Evolutionary conservation across 2,113 vertebrate genomes (phyloP), one percentile per base, ranked within the genome.

Genomic region (Mohoua ochrocephala): DNA sequence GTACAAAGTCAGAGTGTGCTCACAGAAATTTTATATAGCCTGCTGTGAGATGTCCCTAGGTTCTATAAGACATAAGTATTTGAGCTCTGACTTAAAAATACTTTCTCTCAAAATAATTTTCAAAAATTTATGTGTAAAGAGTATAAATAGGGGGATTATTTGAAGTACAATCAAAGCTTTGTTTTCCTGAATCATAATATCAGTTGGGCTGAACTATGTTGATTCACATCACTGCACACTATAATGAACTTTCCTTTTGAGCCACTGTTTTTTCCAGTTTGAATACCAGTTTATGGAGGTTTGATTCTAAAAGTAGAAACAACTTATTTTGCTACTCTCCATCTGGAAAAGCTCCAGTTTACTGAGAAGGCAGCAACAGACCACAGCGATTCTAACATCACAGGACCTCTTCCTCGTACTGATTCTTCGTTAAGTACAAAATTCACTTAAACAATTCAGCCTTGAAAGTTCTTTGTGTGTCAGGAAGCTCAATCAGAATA

Each of bases 261-360:
- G 74, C 11, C 63, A 20, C 83, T 91, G 33, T 73, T 89, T 94
- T 89, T 85, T 85, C 67, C 50, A 85, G 20, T 83, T 90, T 89
- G 84, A 93, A 80, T 85, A 93, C 53, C 63, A 77, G 15, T 93
- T 91, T 93, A 75, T 82, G 65, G 45, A 63, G 35, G 17, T 79
- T 96, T 91, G 57, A 82, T 71, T 84, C 74, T 85, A 89, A 94
- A 96, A 91, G 74, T 82, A 80, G 85, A 92, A 93, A 59, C 87
- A 77, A 88, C 35, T 90, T 85, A 52, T n/a, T 96, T 92, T 91
- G 47, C 85, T 80, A 7, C 21, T 67, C 11, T 86, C 59, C 33
- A 6, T 79, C 50, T 93, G 85, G 84, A 91, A 90, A 86, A 81
- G 21, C 35, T 85, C 78, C 67, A 67, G 49, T 75, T 91, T 61